Percentiles rank a stretch among this genome's conserved stretches.
Evolutionary conservation across 1,140 invertebrate genomes (phyloP).

Genomic region (Drosophila arizonae): DNA sequence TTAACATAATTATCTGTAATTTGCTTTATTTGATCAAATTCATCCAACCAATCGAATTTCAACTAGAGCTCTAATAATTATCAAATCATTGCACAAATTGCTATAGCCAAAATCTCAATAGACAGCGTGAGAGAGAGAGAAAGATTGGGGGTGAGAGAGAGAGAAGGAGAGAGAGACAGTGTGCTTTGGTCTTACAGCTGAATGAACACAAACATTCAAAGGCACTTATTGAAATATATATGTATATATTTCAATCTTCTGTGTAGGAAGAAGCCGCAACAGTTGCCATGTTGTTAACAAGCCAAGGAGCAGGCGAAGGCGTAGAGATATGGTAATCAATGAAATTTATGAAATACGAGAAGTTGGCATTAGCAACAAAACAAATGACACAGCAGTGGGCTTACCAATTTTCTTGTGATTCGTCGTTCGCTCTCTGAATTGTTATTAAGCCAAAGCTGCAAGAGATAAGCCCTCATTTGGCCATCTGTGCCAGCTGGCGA

Average conservation of each 20-base stretch:
- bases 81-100: slow-evolving; percentile 5
- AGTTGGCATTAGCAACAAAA: slow-evolving; percentile 54
- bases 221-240: slow-evolving; percentile 12
- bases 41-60: not conserved
- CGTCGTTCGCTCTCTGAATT: not conserved
- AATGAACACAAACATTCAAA: slow-evolving; percentile 15
- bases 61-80: slow-evolving; percentile 3
- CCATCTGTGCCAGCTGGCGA: slow-evolving; percentile 32
- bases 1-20: not conserved
- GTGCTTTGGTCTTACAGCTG: slow-evolving; percentile 14
- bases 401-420: not conserved
- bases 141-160: no score
- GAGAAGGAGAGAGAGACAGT: not conserved
- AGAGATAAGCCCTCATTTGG: slow-evolving; percentile 7
- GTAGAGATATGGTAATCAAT: slow-evolving; percentile 38
- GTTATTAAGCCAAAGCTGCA: slow-evolving; percentile 4
- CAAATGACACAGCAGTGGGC: slow-evolving; percentile 4
- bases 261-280: slow-evolving; percentile 21
- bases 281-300: slow-evolving; percentile 21
- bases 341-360: slow-evolving; percentile 50
- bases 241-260: not conserved
- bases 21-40: not conserved
- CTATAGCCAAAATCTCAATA: not conserved
- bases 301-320: not conserved
- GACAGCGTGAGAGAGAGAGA: no score